Conservation (phyloP, 2,113 vertebrate genomes). For the Actenoides hombroni region DNA sequence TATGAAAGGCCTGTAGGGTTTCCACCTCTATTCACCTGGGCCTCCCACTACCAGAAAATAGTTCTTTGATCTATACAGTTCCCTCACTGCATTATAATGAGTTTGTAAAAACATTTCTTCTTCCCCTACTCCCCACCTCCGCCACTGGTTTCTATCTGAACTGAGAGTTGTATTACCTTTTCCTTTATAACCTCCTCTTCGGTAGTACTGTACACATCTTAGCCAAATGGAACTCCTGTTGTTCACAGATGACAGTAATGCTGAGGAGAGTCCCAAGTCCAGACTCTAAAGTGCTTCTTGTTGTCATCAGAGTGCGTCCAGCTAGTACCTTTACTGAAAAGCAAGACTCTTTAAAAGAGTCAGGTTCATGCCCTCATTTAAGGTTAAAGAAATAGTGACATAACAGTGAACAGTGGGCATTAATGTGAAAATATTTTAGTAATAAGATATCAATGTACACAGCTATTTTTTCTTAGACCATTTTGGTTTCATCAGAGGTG, state of each 20-base stretch:
- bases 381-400: neutral
- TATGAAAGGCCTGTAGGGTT: neutral
- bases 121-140: neutral
- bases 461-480: neutral
- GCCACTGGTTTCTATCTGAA: neutral
- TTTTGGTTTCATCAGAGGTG: neutral
- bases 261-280: neutral
- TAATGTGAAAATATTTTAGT: neutral
- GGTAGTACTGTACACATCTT: neutral
- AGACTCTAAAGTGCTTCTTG: neutral
- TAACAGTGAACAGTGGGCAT: neutral
- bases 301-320: neutral
- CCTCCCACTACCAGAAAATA: constrained; percentile 10
- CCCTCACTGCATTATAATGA: neutral
- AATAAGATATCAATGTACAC: neutral
- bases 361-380: neutral
- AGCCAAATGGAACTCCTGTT: neutral
- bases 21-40: constrained; percentile 10
- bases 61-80: constrained; percentile 26
- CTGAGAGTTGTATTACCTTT: neutral
- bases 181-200: neutral
- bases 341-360: neutral
- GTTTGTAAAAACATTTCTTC: constrained; percentile 1
- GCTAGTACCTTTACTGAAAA: neutral
- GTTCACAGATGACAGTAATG: neutral